phyloP scores from a whole-genome alignment of 1,140 invertebrate genomes.

The Papilio dardanus region DNA sequence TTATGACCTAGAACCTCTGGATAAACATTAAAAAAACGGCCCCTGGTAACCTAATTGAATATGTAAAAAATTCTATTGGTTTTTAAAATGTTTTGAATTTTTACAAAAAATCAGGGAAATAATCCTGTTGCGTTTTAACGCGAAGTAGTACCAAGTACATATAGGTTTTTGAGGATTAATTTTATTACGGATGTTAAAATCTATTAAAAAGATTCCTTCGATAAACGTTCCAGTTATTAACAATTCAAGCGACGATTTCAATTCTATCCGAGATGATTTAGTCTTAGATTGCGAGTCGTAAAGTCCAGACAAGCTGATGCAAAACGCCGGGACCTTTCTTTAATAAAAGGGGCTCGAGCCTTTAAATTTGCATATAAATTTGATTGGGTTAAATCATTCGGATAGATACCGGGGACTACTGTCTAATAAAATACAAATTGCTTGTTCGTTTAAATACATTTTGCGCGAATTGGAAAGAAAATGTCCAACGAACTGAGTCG shows the following conservation, averaged over 20 bases:
- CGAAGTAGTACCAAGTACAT: too few species aligned
- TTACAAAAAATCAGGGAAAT: too few species aligned
- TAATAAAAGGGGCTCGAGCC: conserved; percentile 14
- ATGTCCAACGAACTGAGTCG: not conserved
- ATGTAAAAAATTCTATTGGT: not conserved
- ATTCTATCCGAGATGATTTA: conserved; percentile 23
- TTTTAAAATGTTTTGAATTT: too few species aligned
- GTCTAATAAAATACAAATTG: conserved; percentile 35
- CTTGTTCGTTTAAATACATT: conserved; percentile 22
- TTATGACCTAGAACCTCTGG: not conserved
- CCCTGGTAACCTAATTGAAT: not conserved
- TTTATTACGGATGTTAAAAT: not conserved
- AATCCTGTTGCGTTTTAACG: too few species aligned
- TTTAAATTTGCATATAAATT: conserved; percentile 38
- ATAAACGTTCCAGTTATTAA: conserved; percentile 3
- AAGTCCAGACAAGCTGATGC: conserved; percentile 34
- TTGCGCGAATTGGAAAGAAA: not conserved
- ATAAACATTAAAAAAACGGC: not conserved
- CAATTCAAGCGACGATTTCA: conserved; percentile 9
- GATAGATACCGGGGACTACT: conserved; percentile 33
- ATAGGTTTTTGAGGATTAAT: too few species aligned
- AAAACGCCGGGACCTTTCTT: conserved; percentile 25
- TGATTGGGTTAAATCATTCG: conserved; percentile 36
- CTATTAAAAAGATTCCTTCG: not conserved
- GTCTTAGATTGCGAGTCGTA: conserved; percentile 23